phyloP scores from a whole-genome alignment of 2,888 invertebrate species.

The Lasius platythorax region DNA sequence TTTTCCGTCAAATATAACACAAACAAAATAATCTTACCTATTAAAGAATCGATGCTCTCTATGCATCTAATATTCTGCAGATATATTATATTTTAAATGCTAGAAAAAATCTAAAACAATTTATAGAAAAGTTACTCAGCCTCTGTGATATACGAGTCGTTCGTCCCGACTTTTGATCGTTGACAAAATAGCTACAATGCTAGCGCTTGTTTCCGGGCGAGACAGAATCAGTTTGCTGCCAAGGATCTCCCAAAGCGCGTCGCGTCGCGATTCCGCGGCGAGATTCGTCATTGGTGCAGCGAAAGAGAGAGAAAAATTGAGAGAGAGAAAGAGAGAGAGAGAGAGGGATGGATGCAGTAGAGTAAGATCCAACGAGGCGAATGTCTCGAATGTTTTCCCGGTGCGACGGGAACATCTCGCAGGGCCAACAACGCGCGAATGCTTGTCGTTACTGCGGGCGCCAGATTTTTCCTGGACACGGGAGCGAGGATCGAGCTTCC shows the following conservation, averaged over 20 bases:
- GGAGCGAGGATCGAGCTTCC: slow-evolving; percentile 79
- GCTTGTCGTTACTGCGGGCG: slow-evolving; percentile 57
- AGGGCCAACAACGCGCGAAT: slow-evolving; percentile 71
- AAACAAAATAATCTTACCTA: background rate
- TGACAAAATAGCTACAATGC: slow-evolving; percentile 65
- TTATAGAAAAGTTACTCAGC: background rate
- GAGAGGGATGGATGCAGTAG: background rate
- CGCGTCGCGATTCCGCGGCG: background rate
- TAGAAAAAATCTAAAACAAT: background rate
- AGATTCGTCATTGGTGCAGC: background rate
- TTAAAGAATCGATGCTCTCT: background rate
- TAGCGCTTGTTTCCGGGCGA: slow-evolving; percentile 57
- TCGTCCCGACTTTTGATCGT: slow-evolving; percentile 66
- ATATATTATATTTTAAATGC: background rate
- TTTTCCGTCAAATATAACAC: background rate
- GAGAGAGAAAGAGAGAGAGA: slow-evolving; percentile 23
- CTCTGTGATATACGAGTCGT: background rate
- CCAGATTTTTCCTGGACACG: slow-evolving; percentile 82
- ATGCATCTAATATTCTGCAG: background rate
- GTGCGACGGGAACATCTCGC: slow-evolving; percentile 78
- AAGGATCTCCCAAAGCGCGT: slow-evolving; percentile 29
- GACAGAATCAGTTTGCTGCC: slow-evolving; percentile 42
- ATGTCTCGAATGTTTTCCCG: slow-evolving; percentile 74
- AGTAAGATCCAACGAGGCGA: slow-evolving; percentile 48
- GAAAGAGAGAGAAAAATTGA: background rate